Base-by-base conservation (phyloP, 2,113 vertebrate genomes). In the Gasterosteus nipponicus region DNA sequence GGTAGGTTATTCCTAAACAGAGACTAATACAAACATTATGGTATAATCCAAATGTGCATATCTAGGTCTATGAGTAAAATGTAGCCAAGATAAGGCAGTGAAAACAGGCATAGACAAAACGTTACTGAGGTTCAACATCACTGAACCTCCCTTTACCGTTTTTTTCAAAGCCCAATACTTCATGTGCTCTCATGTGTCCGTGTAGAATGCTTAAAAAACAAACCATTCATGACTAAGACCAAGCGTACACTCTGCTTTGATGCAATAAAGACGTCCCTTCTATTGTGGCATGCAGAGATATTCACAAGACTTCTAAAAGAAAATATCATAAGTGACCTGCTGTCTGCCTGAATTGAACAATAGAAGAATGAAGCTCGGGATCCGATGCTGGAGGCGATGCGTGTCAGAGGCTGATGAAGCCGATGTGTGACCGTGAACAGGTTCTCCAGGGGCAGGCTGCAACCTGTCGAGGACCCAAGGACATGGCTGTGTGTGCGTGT, bases 391-490 rank as follows among this genome's bases (percentile, higher is more conserved):
- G 86, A 58, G 77, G 85, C 74, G 4, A 85, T 84, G 83, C 84
- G 58, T 88, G 87, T 89, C 84, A 84, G 84, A 82, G 73, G 47
- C 74, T 69, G 82, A 81, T 81, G 85, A 87, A 86, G 78, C 86
- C 61, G 22, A 67, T 87, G 84, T 89, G 88, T 87, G 84, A 88
- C 85, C 70, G 70, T 76, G 80, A 89, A 87, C 88, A 82, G 79
- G 88, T 88, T 92, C 79, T 91, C 57, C 82, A 75, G 73, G 84
- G 89, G 80, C 91, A 90, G 22, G 91, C 79, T 77, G 41, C 78
- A 81, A 89, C 90, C 88, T 91, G 91, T 81, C 73, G 61, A 80
- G 82, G 69, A 83, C 80, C 79, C 73, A 42, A 62, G 77, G 81
- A 78, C 76, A 78, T 63, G 74, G 63, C 51, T 62, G 7, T 39